These are phyloP conservation scores for Hypsibius dujardini DNA, from an alignment of 1,140 invertebrate species.

Conservation along the genomic window DNA sequence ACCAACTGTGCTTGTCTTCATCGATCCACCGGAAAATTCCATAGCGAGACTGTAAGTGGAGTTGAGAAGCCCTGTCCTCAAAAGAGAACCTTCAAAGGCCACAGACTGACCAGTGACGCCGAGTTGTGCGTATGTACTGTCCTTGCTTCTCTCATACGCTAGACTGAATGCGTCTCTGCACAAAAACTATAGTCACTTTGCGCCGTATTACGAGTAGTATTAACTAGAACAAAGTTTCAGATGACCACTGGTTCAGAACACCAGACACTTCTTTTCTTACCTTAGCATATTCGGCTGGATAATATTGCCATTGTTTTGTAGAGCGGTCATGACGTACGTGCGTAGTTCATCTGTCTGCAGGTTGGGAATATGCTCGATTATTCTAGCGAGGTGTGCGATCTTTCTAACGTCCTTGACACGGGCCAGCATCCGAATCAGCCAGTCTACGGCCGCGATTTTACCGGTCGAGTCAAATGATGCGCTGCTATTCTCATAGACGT, in stretches of 20 bases:
- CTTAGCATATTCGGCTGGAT: too few species aligned
- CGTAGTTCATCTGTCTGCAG: not conserved
- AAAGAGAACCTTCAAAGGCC: not conserved
- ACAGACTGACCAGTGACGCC: not conserved
- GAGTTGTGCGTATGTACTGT: not conserved
- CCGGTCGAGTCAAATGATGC: not conserved
- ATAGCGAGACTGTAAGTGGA: constrained; percentile 3
- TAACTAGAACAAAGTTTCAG: too few species aligned
- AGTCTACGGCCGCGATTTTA: constrained; percentile 12
- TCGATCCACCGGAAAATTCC: not conserved
- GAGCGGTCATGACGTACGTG: not conserved
- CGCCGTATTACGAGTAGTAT: too few species aligned
- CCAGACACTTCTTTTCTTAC: too few species aligned
- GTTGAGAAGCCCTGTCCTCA: not conserved
- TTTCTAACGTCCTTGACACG: too few species aligned
- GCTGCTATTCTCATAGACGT: not conserved
- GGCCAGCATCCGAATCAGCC: not conserved
- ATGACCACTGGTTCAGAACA: too few species aligned
- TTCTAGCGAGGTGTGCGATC: not conserved
- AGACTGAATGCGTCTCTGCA: not conserved
- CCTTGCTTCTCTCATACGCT: not conserved
- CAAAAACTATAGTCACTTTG: not conserved
- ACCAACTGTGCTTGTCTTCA: not conserved
- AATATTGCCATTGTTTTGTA: too few species aligned
- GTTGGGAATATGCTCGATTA: not conserved